Conservation (phyloP, 2,113 vertebrate genomes). For the Platichthys flesus region DNA sequence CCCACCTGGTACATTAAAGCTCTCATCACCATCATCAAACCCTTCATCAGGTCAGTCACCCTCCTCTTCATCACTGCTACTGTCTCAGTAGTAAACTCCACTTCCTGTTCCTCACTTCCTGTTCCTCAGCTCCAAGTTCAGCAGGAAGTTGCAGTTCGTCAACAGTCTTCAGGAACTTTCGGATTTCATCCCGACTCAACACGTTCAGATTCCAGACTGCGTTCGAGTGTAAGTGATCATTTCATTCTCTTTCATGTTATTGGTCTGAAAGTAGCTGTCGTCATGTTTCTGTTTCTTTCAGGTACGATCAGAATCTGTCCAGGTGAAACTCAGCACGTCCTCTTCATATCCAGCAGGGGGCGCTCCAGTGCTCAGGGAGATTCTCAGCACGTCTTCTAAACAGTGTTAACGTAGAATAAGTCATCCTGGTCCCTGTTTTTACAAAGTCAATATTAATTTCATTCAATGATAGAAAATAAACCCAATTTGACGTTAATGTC, state of each 20-base stretch:
- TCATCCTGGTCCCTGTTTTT: too few species aligned
- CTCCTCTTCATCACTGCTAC: background rate
- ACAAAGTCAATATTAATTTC: too few species aligned
- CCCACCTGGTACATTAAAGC: conserved; percentile 87
- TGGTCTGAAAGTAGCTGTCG: background rate
- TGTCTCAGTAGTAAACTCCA: too few species aligned
- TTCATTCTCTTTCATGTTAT: background rate
- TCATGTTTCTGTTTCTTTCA: conserved; percentile 19
- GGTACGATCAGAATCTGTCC: conserved; percentile 60
- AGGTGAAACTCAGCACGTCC: conserved; percentile 32
- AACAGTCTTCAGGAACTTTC: conserved; percentile 79
- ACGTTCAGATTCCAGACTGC: conserved; percentile 82
- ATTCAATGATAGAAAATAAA: too few species aligned
- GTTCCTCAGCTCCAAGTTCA: conserved; percentile 85
- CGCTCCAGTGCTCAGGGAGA: background rate
- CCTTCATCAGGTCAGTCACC: conserved; percentile 86
- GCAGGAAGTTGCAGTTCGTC: conserved; percentile 84
- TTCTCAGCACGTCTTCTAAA: too few species aligned
- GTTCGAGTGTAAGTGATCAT: conserved; percentile 72
- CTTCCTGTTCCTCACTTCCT: background rate
- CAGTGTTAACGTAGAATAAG: too few species aligned
- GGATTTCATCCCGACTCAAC: conserved; percentile 78
- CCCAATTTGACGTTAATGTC: too few species aligned
- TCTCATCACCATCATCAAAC: conserved; percentile 83
- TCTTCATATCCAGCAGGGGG: conserved; percentile 4